These are phyloP conservation scores for Agrilus planipennis DNA, from an alignment of 1,140 invertebrate species.

Conservation along the genomic window DNA sequence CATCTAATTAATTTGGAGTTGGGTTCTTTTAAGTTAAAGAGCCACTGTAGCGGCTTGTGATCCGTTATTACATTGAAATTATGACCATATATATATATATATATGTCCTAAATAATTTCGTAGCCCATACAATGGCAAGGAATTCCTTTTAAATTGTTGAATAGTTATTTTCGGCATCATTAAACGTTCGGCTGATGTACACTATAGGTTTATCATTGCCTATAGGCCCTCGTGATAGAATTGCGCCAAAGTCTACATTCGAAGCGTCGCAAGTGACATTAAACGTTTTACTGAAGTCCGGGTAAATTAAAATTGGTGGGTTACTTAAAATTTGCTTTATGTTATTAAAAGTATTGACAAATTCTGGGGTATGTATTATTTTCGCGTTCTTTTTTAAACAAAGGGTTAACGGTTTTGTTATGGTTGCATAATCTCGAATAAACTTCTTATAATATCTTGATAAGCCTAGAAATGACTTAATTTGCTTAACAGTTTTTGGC, in stretches of 20 bases:
- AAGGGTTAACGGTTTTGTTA: too few species aligned
- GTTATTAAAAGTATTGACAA: background rate
- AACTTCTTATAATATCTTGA: too few species aligned
- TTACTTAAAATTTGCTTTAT: background rate
- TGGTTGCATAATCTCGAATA: too few species aligned
- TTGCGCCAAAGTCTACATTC: background rate
- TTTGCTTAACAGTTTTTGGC: too few species aligned
- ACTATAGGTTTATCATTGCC: background rate
- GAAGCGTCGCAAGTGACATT: too few species aligned
- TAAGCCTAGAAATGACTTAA: too few species aligned
- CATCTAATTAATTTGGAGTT: constrained; percentile 33
- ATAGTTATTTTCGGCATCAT: constrained; percentile 3
- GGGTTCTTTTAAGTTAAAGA: constrained; percentile 30
- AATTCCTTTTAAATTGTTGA: constrained; percentile 9
- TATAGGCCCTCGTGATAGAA: background rate
- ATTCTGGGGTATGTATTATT: too few species aligned
- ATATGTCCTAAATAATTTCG: constrained; percentile 12
- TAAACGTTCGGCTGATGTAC: background rate
- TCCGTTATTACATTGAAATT: constrained; percentile 15
- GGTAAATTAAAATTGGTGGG: constrained; percentile 1
- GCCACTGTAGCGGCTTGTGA: constrained; percentile 4
- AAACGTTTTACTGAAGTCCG: background rate
- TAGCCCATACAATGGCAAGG: constrained; percentile 12
- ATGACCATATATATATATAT: constrained; percentile 10
- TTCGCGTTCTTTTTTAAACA: too few species aligned